Percentiles rank a stretch among this genome's conserved stretches.
phyloP scores from a whole-genome alignment of 2,797 vertebrate genomes.

The Hippocampus kuda region DNA sequence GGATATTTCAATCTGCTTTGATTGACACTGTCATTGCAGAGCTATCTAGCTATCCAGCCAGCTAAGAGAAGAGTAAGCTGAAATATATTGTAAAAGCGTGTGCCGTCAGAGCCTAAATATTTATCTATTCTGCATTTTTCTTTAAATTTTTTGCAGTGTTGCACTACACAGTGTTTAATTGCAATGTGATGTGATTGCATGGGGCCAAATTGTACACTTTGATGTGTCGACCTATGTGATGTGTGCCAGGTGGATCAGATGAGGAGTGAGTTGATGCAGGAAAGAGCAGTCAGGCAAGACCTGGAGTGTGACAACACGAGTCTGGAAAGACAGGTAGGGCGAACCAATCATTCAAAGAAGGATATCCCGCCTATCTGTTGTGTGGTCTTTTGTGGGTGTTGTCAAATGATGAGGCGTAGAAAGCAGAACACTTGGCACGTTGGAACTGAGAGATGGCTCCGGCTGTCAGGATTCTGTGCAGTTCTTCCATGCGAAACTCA shows the following conservation, averaged over 20 bases:
- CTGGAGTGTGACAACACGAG: constrained; percentile 93
- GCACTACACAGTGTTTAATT: background rate
- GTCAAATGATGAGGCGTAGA: too few relatives aligned
- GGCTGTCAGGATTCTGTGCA: too few relatives aligned
- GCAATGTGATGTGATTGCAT: background rate
- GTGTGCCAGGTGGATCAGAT: constrained; percentile 81
- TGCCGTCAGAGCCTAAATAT: background rate
- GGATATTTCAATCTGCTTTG: background rate
- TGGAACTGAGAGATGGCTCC: background rate
- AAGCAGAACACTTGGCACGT: too few relatives aligned
- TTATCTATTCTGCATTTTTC: background rate
- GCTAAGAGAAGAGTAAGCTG: background rate
- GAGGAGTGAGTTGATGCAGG: constrained; percentile 82
- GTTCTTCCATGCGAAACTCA: background rate
- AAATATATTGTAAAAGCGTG: background rate
- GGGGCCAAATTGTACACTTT: background rate
- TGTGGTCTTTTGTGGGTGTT: too few relatives aligned
- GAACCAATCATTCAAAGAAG: background rate
- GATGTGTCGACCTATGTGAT: background rate
- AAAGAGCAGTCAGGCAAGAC: constrained; percentile 80
- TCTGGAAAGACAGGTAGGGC: constrained; percentile 86
- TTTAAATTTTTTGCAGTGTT: background rate
- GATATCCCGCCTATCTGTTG: background rate
- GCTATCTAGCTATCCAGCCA: background rate
- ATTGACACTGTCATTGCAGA: background rate